phyloP scores from a whole-genome alignment of 1,140 invertebrate genomes.

The Tigriopus japonicus region DNA sequence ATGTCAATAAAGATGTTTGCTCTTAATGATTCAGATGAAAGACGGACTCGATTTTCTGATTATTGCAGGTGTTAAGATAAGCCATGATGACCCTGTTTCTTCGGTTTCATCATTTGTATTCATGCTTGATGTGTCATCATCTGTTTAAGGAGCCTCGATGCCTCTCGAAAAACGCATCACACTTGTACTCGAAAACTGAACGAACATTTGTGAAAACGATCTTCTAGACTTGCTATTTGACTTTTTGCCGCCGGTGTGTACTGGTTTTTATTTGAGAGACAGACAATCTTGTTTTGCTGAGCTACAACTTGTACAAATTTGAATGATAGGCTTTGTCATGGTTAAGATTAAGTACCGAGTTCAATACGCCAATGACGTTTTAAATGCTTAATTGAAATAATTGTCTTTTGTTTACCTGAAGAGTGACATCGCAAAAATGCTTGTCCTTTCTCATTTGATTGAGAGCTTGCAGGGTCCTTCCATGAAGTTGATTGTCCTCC shows the following conservation, averaged over 20 bases:
- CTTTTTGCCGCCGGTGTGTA: background rate
- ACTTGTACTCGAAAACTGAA: background rate
- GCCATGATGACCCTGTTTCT: too few relatives aligned
- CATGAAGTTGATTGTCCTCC: conserved; percentile 33
- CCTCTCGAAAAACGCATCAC: background rate
- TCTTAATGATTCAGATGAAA: background rate
- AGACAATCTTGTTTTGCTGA: too few relatives aligned
- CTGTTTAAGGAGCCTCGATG: too few relatives aligned
- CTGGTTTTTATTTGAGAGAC: too few relatives aligned
- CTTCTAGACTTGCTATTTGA: background rate
- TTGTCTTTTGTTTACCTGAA: conserved; percentile 38
- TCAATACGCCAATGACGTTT: too few relatives aligned
- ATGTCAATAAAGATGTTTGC: too few relatives aligned
- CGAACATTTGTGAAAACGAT: background rate
- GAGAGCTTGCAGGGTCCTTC: conserved; percentile 37
- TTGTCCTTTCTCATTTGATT: conserved; percentile 53
- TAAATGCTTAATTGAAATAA: background rate
- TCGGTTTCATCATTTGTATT: too few relatives aligned
- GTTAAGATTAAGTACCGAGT: too few relatives aligned
- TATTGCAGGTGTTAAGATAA: too few relatives aligned
- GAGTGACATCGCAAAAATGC: conserved; percentile 56
- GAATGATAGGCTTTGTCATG: too few relatives aligned
- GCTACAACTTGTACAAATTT: too few relatives aligned
- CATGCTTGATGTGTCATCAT: too few relatives aligned
- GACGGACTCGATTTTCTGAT: background rate